These are phyloP conservation scores for Australoheros facetus DNA, from an alignment of 2,797 vertebrate genomes.

Conservation along the genomic window DNA sequence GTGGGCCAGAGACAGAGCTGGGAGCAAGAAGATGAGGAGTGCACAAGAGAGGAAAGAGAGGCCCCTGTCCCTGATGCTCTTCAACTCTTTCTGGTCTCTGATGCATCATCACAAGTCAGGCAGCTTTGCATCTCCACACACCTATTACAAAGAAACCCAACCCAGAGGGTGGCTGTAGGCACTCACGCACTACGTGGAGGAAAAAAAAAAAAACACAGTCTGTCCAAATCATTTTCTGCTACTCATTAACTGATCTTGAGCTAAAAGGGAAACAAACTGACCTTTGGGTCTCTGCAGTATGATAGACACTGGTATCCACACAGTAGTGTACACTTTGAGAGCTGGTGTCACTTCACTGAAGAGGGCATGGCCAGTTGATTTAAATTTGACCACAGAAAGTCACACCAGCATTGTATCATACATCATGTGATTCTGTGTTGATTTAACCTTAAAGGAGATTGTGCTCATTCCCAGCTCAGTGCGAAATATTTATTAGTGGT, in stretches of 20 bases:
- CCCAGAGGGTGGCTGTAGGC: slow-evolving; percentile 89
- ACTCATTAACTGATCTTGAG: not conserved
- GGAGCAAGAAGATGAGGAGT: slow-evolving; percentile 48
- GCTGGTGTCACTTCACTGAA: not conserved
- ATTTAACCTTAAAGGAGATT: not conserved
- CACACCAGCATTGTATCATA: not conserved
- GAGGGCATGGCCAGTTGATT: no score
- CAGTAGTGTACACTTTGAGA: not conserved
- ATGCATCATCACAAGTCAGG: slow-evolving; percentile 88
- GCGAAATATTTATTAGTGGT: not conserved
- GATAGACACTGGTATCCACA: not conserved
- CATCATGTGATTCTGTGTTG: not conserved
- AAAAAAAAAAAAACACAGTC: not conserved
- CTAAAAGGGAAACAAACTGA: not conserved
- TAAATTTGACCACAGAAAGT: not conserved
- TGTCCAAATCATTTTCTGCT: not conserved
- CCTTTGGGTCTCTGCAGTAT: not conserved
- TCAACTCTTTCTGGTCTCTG: slow-evolving; percentile 90
- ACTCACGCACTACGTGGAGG: not conserved
- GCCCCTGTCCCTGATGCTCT: slow-evolving; percentile 86
- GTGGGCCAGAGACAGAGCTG: slow-evolving; percentile 60
- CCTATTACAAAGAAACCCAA: slow-evolving; percentile 86
- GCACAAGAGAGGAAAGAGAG: slow-evolving; percentile 67
- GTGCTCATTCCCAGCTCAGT: not conserved
- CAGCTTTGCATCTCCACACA: slow-evolving; percentile 70